phyloP scores from a whole-genome alignment of 1,140 invertebrate genomes.

The Melipona quadrifasciata region DNA sequence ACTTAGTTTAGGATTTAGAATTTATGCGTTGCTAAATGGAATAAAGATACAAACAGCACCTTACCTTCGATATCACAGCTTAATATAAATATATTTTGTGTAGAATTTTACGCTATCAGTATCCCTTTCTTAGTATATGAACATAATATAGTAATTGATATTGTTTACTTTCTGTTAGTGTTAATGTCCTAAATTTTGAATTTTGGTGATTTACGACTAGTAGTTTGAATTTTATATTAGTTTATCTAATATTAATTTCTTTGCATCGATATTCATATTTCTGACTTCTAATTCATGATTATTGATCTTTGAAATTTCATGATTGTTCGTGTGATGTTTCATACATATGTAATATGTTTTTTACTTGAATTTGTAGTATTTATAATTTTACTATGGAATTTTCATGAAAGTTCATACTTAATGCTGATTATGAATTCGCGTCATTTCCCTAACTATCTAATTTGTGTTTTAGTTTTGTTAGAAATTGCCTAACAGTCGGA shows the following conservation, averaged over 20 bases:
- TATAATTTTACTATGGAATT: constrained; percentile 13
- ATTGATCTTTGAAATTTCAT: not conserved
- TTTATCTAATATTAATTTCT: too few species aligned
- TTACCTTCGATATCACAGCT: constrained; percentile 50
- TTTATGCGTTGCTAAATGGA: constrained; percentile 21
- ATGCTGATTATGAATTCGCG: not conserved
- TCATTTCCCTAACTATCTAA: not conserved
- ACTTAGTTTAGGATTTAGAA: constrained; percentile 36
- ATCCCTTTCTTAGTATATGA: not conserved
- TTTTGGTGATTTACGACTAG: not conserved
- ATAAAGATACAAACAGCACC: constrained; percentile 37
- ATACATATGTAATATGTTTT: not conserved
- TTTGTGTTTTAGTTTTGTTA: not conserved
- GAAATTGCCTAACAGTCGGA: not conserved
- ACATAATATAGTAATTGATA: not conserved
- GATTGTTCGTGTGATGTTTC: not conserved
- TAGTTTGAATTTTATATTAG: not conserved
- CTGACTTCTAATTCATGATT: not conserved
- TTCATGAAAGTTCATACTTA: not conserved
- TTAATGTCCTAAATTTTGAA: not conserved
- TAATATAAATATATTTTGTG: constrained; percentile 27
- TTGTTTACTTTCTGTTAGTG: too few species aligned
- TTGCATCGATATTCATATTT: not conserved
- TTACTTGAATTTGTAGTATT: not conserved
- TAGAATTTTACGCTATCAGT: not conserved